Conservation (phyloP, 1,140 invertebrate genomes). For the Leptinotarsa texana region DNA sequence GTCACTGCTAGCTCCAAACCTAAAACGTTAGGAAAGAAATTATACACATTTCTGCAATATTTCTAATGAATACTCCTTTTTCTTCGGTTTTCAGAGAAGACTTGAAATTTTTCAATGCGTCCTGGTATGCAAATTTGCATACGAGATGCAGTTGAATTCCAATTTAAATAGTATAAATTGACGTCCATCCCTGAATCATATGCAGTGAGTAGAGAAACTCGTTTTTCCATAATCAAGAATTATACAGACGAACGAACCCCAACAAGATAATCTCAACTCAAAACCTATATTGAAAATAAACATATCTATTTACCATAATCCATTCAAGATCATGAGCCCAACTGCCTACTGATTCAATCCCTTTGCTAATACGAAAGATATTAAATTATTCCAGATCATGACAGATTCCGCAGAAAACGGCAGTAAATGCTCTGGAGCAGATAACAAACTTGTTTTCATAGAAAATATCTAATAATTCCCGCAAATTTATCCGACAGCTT, state of each 20-base stretch:
- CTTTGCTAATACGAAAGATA: not conserved
- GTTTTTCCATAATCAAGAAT: not conserved
- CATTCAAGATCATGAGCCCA: not conserved
- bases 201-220: not conserved
- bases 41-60: too few relatives aligned
- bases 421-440: constrained; percentile 1
- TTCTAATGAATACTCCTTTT: too few relatives aligned
- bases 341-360: constrained; percentile 1
- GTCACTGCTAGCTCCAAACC: too few relatives aligned
- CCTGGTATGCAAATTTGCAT: too few relatives aligned
- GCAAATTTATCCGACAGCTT: constrained; percentile 8
- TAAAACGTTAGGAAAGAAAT: too few relatives aligned
- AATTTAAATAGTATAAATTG: too few relatives aligned
- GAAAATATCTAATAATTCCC: constrained; percentile 6
- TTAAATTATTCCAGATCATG: constrained; percentile 3
- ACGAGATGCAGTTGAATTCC: too few relatives aligned
- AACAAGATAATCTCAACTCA: not conserved
- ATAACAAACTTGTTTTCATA: constrained; percentile 8
- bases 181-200: too few relatives aligned
- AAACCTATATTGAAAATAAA: constrained; percentile 9
- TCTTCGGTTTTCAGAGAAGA: too few relatives aligned
- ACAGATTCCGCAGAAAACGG: not conserved
- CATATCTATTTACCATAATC: constrained; percentile 8
- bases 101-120: too few relatives aligned
- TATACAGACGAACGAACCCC: not conserved